Conservation (phyloP, 2,797 vertebrate genomes). For the Etheostoma perlongum region DNA sequence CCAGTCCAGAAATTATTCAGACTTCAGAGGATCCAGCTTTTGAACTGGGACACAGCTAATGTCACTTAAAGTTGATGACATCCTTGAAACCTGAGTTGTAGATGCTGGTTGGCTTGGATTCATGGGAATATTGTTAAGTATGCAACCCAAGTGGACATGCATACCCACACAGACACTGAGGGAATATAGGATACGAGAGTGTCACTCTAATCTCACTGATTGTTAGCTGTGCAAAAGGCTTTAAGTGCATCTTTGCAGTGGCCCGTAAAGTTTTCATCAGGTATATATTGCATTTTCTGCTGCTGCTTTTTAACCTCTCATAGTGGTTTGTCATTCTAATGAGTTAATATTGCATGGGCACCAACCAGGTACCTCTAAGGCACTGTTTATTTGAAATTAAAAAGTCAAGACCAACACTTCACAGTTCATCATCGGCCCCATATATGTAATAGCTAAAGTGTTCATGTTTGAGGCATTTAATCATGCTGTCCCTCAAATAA, state of each 20-base stretch:
- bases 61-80: conserved; percentile 37
- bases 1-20: not conserved
- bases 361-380: not conserved
- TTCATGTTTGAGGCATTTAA: conserved; percentile 21
- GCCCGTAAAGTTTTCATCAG: conserved; percentile 6
- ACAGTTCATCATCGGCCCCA: not conserved
- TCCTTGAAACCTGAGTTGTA: conserved; percentile 23
- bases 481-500: not conserved
- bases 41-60: conserved; percentile 15
- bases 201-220: conserved; percentile 2
- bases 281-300: conserved; percentile 5
- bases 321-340: not conserved
- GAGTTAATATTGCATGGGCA: conserved; percentile 8
- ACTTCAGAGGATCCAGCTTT: conserved; percentile 10
- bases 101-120: conserved; percentile 14
- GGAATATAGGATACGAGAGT: conserved; percentile 3
- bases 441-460: conserved; percentile 12
- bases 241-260: not conserved
- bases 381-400: conserved; percentile 8
- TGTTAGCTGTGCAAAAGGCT: not conserved
- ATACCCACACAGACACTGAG: not conserved
- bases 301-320: not conserved
- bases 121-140: not conserved
- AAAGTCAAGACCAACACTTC: conserved; percentile 7
- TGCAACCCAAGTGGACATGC: conserved; percentile 4